A percentile compares a stretch with the other conserved stretches of the same genome.
Evolutionary conservation across 2,888 invertebrate species (phyloP).

Genomic region (Onthophagus sagittarius): DNA sequence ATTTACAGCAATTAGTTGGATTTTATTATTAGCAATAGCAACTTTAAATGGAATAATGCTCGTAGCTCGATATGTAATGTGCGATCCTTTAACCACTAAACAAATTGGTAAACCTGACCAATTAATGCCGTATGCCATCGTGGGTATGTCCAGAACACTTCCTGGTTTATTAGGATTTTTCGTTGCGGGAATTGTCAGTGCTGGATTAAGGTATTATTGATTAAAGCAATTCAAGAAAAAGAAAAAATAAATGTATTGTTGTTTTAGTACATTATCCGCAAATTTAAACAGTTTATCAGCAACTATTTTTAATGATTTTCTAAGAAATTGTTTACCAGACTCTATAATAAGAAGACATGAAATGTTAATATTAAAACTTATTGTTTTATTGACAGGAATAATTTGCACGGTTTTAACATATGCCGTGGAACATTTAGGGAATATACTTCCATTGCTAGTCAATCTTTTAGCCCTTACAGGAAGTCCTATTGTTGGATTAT

Average conservation of each 20-base stretch:
- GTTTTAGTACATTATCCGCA: not conserved
- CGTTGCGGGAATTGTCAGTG: slow-evolving; percentile 69
- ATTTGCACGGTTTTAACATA: not conserved
- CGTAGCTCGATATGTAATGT: slow-evolving; percentile 61
- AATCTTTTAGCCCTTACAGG: slow-evolving; percentile 61
- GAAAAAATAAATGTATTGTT: not conserved
- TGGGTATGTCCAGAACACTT: slow-evolving; percentile 62
- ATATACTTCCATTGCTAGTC: slow-evolving; percentile 61
- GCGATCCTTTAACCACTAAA: slow-evolving; percentile 61
- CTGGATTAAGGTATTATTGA: slow-evolving; percentile 57
- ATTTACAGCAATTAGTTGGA: slow-evolving; percentile 22
- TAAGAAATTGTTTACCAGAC: not conserved
- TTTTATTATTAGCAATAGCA: slow-evolving; percentile 43
- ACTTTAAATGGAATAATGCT: slow-evolving; percentile 59
- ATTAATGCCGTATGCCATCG: slow-evolving; percentile 64
- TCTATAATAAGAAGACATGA: not conserved
- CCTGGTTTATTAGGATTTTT: slow-evolving; percentile 73
- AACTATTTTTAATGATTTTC: not conserved
- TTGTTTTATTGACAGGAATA: not conserved
- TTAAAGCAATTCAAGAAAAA: not conserved
- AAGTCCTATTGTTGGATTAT: slow-evolving; percentile 63
- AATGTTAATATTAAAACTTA: not conserved
- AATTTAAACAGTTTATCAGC: not conserved
- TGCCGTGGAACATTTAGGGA: slow-evolving; percentile 28
- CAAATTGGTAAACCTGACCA: slow-evolving; percentile 57